Percentiles rank a stretch among this genome's conserved stretches.
These are phyloP conservation scores for Phania funesta DNA, from an alignment of 2,888 invertebrate species.

Conservation along the genomic window DNA sequence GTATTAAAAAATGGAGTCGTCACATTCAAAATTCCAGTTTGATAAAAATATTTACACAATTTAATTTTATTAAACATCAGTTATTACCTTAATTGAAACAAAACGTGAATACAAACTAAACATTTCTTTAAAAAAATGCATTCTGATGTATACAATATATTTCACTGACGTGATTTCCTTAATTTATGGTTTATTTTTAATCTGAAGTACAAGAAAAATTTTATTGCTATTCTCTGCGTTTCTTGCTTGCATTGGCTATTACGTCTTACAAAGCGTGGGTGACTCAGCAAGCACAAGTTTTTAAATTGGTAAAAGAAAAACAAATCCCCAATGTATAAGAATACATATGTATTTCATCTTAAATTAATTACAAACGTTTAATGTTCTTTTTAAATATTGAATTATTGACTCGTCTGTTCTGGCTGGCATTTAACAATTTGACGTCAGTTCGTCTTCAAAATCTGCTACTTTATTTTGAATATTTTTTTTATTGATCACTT, in stretches of 20 bases:
- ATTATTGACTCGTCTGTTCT: no score
- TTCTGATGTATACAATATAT: background rate
- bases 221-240: constrained; percentile 25
- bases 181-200: constrained; percentile 54
- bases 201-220: constrained; percentile 10
- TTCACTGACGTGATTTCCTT: constrained; percentile 42
- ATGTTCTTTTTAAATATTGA: no score
- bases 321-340: constrained; percentile 22
- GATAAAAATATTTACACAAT: no score
- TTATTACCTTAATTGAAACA: no score
- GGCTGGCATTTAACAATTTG: no score
- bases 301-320: constrained; percentile 7
- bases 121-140: background rate
- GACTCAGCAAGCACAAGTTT: constrained; percentile 46
- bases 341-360: constrained; percentile 35
- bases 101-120: background rate
- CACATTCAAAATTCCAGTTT: no score
- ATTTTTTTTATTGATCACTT: no score
- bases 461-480: no score
- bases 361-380: constrained; percentile 10
- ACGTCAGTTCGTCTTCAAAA: no score
- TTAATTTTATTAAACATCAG: no score
- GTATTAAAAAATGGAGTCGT: no score
- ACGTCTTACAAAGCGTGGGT: constrained; percentile 51
- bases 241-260: background rate